Percentiles rank a stretch among this genome's conserved stretches.
Evolutionary conservation across 2,797 vertebrate species (phyloP).

Genomic region (Phylloscopus collybita): DNA sequence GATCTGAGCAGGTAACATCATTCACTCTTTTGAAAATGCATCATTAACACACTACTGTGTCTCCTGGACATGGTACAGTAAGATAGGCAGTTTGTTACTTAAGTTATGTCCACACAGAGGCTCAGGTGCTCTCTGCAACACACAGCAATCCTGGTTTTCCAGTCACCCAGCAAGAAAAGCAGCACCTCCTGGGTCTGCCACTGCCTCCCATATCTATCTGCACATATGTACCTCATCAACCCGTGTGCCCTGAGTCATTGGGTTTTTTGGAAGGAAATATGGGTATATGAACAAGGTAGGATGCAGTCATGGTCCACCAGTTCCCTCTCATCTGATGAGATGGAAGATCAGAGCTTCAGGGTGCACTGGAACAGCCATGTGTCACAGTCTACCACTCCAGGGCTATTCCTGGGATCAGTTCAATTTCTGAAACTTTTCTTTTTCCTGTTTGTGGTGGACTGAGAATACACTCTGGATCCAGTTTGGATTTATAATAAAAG

Average conservation of each 20-base stretch:
- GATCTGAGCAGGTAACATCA: neutral
- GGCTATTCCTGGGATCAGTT: neutral
- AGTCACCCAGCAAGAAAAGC: neutral
- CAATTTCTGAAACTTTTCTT: neutral
- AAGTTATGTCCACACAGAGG: neutral
- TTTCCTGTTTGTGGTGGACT: neutral
- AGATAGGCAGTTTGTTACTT: neutral
- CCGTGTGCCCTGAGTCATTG: rapidly evolving
- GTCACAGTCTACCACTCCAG: neutral
- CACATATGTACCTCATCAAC: neutral
- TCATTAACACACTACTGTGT: neutral
- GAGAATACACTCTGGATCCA: neutral
- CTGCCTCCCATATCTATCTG: neutral
- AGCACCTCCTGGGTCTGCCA: neutral
- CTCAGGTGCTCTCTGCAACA: neutral
- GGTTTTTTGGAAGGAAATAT: neutral
- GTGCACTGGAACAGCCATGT: neutral
- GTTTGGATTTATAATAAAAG: neutral
- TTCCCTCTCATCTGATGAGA: neutral
- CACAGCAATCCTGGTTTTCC: neutral
- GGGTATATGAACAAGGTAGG: neutral
- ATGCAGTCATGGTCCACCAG: neutral
- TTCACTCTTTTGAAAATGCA: neutral
- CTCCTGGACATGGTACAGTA: neutral
- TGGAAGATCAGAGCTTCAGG: neutral